phyloP scores from a whole-genome alignment of 2,888 invertebrate genomes.

The Sesia bembeciformis region DNA sequence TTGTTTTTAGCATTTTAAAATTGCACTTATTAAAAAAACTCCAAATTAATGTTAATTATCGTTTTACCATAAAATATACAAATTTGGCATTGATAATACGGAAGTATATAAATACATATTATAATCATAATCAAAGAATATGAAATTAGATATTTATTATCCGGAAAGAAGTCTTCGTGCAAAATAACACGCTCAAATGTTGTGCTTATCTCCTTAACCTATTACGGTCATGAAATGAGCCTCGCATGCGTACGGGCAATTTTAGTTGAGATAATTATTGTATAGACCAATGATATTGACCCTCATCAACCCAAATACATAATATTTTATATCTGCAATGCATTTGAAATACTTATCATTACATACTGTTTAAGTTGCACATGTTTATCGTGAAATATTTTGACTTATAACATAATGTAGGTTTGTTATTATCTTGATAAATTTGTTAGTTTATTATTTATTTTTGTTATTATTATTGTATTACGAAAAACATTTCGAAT shows the following conservation, averaged over 20 bases:
- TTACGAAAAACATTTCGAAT: too few species aligned
- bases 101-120: neutral
- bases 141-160: neutral
- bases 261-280: conserved; percentile 13
- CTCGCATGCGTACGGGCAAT: conserved; percentile 16
- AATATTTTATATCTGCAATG: neutral
- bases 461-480: too few species aligned
- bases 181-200: neutral
- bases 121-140: neutral
- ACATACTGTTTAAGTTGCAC: too few species aligned
- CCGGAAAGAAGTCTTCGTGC: neutral
- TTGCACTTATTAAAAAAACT: too few species aligned
- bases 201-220: neutral
- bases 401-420: too few species aligned
- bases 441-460: too few species aligned
- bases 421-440: too few species aligned
- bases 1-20: too few species aligned
- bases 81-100: neutral
- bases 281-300: conserved; percentile 19
- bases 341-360: too few species aligned
- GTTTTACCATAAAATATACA: neutral
- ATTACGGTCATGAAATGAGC: neutral
- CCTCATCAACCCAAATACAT: conserved; percentile 14
- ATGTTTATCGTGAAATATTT: too few species aligned
- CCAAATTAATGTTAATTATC: too few species aligned